phyloP scores from a whole-genome alignment of 2,888 invertebrate genomes.

The Papilio protenor region DNA sequence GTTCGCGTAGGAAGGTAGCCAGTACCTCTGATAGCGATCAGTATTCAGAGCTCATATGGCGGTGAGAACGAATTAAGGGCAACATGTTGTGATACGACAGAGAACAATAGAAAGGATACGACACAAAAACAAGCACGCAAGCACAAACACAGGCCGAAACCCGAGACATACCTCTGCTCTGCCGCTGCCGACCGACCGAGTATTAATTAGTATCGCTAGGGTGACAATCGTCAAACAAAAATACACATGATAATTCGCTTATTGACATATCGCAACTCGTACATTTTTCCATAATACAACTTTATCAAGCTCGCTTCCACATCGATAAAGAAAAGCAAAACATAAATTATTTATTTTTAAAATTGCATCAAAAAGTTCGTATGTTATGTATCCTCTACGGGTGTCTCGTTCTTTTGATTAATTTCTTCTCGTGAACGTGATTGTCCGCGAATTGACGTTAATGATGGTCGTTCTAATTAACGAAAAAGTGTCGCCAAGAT shows the following conservation, averaged over 20 bases:
- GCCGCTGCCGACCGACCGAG: slow-evolving; percentile 57
- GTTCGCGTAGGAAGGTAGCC: slow-evolving; percentile 43
- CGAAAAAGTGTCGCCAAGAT: slow-evolving; percentile 77
- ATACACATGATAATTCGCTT: slow-evolving; percentile 27
- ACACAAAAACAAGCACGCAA: slow-evolving; percentile 74
- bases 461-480: slow-evolving; percentile 81
- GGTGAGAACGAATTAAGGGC: slow-evolving; percentile 81
- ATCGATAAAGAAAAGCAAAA: slow-evolving; percentile 14
- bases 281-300: slow-evolving; percentile 21
- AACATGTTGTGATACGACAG: slow-evolving; percentile 77
- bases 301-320: slow-evolving; percentile 11
- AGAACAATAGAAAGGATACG: slow-evolving; percentile 78
- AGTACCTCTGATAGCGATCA: slow-evolving; percentile 58
- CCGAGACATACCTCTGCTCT: slow-evolving; percentile 61
- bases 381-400: slow-evolving; percentile 37
- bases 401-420: slow-evolving; percentile 42
- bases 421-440: slow-evolving; percentile 46
- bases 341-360: slow-evolving; percentile 38
- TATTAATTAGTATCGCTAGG: slow-evolving; percentile 80
- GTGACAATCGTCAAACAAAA: slow-evolving; percentile 62
- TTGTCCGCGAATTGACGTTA: slow-evolving; percentile 73
- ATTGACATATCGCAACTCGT: slow-evolving; percentile 15
- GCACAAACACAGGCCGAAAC: slow-evolving; percentile 65
- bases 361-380: slow-evolving; percentile 32
- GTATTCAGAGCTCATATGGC: slow-evolving; percentile 77